Conservation (phyloP, 1,140 invertebrate species). For the Pachyrhynchus sulphureomaculatus region DNA sequence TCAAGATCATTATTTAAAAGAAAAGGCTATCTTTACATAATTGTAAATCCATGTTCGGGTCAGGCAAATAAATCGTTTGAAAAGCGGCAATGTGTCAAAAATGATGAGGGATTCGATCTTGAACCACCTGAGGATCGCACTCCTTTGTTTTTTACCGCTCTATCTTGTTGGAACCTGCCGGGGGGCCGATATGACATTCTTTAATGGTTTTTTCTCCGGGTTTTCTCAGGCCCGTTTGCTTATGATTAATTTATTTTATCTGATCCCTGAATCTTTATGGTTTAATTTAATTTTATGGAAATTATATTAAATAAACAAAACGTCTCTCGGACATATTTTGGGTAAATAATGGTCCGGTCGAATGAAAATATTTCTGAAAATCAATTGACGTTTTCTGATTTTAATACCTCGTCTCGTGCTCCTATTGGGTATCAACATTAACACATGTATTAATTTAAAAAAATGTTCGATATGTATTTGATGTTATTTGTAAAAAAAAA, state of each 20-base stretch:
- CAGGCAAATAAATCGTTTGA: constrained; percentile 19
- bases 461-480: background rate
- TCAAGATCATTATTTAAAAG: too few relatives aligned
- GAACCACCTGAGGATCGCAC: constrained; percentile 17
- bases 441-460: background rate
- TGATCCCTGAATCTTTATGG: constrained; percentile 25
- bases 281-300: constrained; percentile 26
- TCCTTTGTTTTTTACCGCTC: constrained; percentile 21
- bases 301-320: constrained; percentile 27
- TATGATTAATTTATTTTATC: constrained; percentile 28
- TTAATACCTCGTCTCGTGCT: background rate
- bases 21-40: constrained; percentile 2
- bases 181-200: constrained; percentile 20
- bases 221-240: constrained; percentile 16
- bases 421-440: background rate
- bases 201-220: constrained; percentile 19
- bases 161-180: constrained; percentile 1
- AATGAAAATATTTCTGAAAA: background rate
- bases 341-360: background rate
- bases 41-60: constrained; percentile 15
- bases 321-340: background rate
- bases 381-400: background rate
- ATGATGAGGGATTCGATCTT: constrained; percentile 21
- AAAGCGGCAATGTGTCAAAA: constrained; percentile 16
- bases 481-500: background rate